Conservation (phyloP, 2,797 vertebrate species). For the Pipistrellus pygmaeus region DNA sequence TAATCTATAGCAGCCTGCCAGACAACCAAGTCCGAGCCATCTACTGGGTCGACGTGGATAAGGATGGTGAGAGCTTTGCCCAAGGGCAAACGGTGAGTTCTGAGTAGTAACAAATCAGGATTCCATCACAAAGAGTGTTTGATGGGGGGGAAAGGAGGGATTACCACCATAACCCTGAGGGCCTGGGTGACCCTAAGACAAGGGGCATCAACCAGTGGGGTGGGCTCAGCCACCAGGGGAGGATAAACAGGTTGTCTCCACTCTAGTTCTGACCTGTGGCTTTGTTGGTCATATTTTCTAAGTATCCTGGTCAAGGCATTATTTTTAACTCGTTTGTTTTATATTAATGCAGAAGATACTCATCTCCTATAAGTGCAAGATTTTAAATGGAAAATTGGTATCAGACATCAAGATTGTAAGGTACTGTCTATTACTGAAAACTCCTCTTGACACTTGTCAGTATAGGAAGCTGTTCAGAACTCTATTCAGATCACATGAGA, state of each 20-base stretch:
- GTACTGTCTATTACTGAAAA: constrained; percentile 33
- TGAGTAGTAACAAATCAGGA: neutral
- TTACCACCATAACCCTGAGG: neutral
- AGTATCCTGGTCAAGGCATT: neutral
- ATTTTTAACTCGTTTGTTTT: constrained; percentile 14
- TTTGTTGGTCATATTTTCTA: neutral
- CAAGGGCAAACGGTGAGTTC: constrained; percentile 39
- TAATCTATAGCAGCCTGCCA: neutral
- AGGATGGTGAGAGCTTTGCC: neutral
- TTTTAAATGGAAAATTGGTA: constrained; percentile 30
- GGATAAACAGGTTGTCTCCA: neutral
- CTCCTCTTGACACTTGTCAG: neutral
- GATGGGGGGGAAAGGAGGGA: fast-evolving
- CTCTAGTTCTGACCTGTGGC: neutral
- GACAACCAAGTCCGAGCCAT: neutral
- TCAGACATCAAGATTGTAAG: neutral
- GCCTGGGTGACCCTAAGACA: neutral
- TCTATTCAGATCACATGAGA: neutral
- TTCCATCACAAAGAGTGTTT: neutral
- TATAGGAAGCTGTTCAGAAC: neutral
- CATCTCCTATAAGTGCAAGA: neutral
- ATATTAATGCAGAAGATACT: constrained; percentile 16
- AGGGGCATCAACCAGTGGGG: neutral
- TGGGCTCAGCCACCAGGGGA: neutral
- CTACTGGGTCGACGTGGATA: neutral